Conservation (phyloP, 2,113 vertebrate genomes). For the Tympanuchus pallidicinctus region DNA sequence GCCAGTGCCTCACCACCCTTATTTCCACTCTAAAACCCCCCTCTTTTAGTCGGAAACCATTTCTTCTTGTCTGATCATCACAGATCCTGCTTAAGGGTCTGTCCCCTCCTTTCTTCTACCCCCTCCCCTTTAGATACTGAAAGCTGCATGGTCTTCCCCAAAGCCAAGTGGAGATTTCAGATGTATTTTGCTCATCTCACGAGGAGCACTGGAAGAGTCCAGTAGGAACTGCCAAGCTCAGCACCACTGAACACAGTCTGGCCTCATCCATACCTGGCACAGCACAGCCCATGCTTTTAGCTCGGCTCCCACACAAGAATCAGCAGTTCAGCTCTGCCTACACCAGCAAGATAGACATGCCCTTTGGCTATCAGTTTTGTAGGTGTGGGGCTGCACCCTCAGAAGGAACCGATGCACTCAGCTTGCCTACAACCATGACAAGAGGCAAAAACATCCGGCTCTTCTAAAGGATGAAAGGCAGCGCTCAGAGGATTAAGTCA, state of each 20-base stretch:
- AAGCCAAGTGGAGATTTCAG: background rate
- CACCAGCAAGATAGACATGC: background rate
- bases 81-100: no score
- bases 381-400: constrained; percentile 25
- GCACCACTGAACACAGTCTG: background rate
- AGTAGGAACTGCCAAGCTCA: background rate
- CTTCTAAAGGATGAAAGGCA: constrained; percentile 23
- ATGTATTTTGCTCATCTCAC: background rate
- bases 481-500: constrained; percentile 23
- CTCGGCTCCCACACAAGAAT: background rate
- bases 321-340: background rate
- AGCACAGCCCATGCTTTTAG: background rate
- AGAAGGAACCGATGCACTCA: background rate
- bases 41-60: no score
- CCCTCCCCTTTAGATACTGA: no score
- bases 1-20: no score
- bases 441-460: constrained; percentile 25
- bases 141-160: background rate
- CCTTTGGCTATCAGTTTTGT: constrained; percentile 23
- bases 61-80: no score
- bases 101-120: no score
- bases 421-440: background rate
- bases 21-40: no score
- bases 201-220: accelerated
- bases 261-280: background rate